Evolutionary conservation across 2,113 vertebrate genomes (phyloP).

Genomic region (Chionomys nivalis): DNA sequence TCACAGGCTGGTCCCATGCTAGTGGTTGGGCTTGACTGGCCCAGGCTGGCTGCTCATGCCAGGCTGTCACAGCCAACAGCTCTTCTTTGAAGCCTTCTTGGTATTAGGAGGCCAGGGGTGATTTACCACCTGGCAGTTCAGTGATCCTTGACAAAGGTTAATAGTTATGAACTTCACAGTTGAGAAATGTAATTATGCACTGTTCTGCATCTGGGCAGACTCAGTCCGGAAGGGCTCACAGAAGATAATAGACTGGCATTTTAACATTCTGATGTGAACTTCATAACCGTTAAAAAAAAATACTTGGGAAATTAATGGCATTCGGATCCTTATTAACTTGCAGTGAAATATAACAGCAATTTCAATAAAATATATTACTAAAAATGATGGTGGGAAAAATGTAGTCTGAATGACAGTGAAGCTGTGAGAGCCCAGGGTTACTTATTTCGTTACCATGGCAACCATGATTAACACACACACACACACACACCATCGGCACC

Average conservation of each 20-base stretch:
- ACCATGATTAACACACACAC: conserved; percentile 59
- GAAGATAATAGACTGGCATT: not conserved
- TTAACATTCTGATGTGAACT: conserved; percentile 51
- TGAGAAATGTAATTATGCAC: conserved; percentile 58
- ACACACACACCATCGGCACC: not conserved
- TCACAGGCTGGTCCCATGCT: not conserved
- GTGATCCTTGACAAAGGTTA: conserved; percentile 53
- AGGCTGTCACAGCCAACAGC: not conserved
- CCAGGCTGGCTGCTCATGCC: not conserved
- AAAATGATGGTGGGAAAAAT: conserved; percentile 67
- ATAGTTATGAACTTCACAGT: conserved; percentile 55
- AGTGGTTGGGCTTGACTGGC: not conserved
- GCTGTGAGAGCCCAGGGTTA: conserved; percentile 54
- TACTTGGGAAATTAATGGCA: conserved; percentile 42
- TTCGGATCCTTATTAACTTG: conserved; percentile 68
- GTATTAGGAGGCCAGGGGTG: conserved; percentile 22
- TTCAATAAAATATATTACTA: conserved; percentile 65
- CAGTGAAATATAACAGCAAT: conserved; percentile 56
- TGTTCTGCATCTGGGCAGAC: conserved; percentile 35
- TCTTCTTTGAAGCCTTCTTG: not conserved
- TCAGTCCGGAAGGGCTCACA: conserved; percentile 35
- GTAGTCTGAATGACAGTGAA: conserved; percentile 67
- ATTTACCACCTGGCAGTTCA: conserved; percentile 7
- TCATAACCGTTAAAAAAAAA: conserved; percentile 73
- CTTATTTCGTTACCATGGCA: conserved; percentile 80